Evolutionary conservation across 2,888 invertebrate genomes (phyloP).

Genomic region (Parnassius orleans): DNA sequence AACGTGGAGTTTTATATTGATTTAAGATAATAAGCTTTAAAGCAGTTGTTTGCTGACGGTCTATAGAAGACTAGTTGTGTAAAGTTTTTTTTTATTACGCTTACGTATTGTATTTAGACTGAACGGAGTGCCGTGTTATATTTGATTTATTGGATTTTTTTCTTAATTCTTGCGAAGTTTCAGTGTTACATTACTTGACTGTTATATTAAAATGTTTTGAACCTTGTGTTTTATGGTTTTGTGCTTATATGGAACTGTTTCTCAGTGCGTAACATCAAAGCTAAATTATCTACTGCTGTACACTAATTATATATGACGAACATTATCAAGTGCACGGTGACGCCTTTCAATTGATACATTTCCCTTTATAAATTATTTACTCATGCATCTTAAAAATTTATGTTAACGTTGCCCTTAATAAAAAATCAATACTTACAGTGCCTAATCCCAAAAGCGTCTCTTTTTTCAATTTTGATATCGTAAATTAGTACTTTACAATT

Average conservation of each 20-base stretch:
- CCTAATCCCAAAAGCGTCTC: conserved; percentile 1
- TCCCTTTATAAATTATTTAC: conserved; percentile 1
- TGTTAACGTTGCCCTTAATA: conserved; percentile 46
- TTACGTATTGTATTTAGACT: conserved; percentile 63
- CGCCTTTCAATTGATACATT: conserved; percentile 37
- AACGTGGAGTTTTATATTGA: conserved; percentile 9
- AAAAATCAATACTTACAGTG: conserved; percentile 61
- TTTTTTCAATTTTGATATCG: background rate
- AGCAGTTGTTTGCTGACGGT: conserved; percentile 45
- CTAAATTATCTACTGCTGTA: conserved; percentile 64
- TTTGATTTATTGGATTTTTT: conserved; percentile 15
- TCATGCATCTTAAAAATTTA: conserved; percentile 33
- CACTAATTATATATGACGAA: conserved; percentile 78
- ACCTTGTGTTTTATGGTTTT: conserved; percentile 30
- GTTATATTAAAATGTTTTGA: background rate
- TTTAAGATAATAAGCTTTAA: conserved; percentile 13
- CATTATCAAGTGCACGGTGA: conserved; percentile 73
- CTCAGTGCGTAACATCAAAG: conserved; percentile 51
- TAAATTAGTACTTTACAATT: background rate
- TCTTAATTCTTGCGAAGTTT: conserved; percentile 24
- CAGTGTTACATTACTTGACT: conserved; percentile 11
- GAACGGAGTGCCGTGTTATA: conserved; percentile 52
- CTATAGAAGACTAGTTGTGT: conserved; percentile 56
- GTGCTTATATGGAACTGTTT: conserved; percentile 38
- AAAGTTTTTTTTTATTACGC: conserved; percentile 70